phyloP scores from a whole-genome alignment of 2,113 vertebrate species.

The Eudorcas thomsonii region DNA sequence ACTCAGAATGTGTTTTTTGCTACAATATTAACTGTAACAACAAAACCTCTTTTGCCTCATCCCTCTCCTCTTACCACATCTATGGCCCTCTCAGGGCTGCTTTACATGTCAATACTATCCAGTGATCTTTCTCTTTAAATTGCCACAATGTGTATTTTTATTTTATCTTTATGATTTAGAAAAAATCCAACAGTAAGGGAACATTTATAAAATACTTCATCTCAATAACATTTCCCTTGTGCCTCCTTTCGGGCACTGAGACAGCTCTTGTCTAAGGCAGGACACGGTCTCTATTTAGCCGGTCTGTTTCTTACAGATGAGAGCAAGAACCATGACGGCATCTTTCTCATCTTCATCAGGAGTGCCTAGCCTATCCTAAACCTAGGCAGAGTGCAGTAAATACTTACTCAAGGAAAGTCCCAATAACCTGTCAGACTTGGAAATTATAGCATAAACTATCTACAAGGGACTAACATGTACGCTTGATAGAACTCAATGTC shows the following conservation, averaged over 20 bases:
- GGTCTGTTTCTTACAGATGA: not conserved
- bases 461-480: not conserved
- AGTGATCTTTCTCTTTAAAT: not conserved
- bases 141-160: not conserved
- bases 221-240: not conserved
- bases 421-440: not conserved
- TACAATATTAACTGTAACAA: not conserved
- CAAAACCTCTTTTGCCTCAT: not conserved
- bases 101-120: no score
- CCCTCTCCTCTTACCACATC: not conserved
- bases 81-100: not conserved
- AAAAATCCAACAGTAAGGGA: not conserved
- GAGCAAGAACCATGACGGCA: not conserved
- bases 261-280: not conserved
- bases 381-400: not conserved
- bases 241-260: not conserved
- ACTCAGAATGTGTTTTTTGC: not conserved
- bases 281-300: not conserved
- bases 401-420: not conserved
- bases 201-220: not conserved
- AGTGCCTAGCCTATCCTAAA: not conserved
- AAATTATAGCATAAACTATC: not conserved
- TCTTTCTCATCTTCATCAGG: not conserved
- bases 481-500: not conserved
- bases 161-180: not conserved